phyloP scores from a whole-genome alignment of 2,797 vertebrate species.

The Malurus leucopterus region DNA sequence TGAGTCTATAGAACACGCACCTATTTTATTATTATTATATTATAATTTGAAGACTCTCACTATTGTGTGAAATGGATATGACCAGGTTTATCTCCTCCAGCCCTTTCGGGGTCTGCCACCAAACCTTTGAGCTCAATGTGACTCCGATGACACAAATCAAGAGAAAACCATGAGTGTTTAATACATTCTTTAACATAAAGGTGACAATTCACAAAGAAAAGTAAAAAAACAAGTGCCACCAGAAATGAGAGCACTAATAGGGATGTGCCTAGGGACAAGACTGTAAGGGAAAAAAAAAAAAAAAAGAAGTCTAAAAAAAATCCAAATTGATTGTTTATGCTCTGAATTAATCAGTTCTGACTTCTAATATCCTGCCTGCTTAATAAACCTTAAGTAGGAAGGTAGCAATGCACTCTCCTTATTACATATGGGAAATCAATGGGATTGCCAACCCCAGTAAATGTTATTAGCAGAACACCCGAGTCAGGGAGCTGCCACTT shows the following conservation, averaged over 20 bases:
- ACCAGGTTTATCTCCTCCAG: not conserved
- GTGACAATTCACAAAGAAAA: not conserved
- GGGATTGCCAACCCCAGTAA: not conserved
- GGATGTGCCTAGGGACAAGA: not conserved
- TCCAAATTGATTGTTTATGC: not conserved
- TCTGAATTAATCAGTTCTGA: conserved; percentile 35
- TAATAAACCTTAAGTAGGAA: conserved; percentile 30
- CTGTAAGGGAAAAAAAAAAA: rapidly evolving
- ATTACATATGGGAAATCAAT: conserved; percentile 50
- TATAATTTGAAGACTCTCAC: not conserved
- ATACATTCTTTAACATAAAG: not conserved
- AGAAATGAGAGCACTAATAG: not conserved
- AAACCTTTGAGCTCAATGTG: not conserved
- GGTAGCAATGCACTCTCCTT: not conserved
- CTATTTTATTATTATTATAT: not conserved
- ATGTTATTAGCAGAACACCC: conserved; percentile 3
- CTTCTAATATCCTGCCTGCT: conserved; percentile 37
- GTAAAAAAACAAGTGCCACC: not conserved
- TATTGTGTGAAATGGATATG: not conserved
- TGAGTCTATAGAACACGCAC: not conserved
- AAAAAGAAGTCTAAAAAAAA: not conserved
- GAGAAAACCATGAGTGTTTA: not conserved
- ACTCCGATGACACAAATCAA: not conserved
- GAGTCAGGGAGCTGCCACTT: not conserved
- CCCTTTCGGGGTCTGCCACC: not conserved